These are phyloP conservation scores for Encarsia formosa DNA, from an alignment of 2,888 invertebrate genomes.

Conservation along the genomic window DNA sequence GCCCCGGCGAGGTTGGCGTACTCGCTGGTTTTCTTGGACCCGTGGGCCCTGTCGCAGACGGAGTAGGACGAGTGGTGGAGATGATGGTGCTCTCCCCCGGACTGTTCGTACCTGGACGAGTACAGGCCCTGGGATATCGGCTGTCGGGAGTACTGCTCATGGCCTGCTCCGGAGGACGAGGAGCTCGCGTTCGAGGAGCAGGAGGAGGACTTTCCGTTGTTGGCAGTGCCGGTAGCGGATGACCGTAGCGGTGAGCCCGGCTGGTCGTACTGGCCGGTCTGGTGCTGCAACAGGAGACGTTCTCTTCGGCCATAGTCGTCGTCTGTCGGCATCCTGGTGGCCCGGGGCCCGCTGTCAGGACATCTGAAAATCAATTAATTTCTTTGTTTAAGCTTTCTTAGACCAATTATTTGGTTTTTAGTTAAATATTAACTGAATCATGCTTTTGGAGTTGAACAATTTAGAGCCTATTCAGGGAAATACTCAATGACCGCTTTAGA, in stretches of 20 bases:
- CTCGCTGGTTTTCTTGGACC: slow-evolving; percentile 28
- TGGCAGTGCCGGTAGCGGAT: slow-evolving; percentile 32
- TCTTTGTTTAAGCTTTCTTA: too few species aligned
- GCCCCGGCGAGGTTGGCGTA: slow-evolving; percentile 36
- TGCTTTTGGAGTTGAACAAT: too few species aligned
- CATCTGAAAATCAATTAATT: slow-evolving; percentile 62
- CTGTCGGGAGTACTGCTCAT: slow-evolving; percentile 14
- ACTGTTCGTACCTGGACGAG: slow-evolving; percentile 12
- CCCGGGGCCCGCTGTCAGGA: slow-evolving; percentile 65
- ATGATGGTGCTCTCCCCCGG: slow-evolving; percentile 11
- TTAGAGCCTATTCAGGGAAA: too few species aligned
- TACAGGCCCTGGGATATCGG: slow-evolving; percentile 31
- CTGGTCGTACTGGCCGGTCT: slow-evolving; percentile 45
- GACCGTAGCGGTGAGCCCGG: slow-evolving; percentile 33
- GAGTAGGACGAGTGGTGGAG: not conserved
- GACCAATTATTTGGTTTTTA: too few species aligned
- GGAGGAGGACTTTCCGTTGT: slow-evolving; percentile 25
- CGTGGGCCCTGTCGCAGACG: slow-evolving; percentile 33
- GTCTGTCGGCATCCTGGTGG: slow-evolving; percentile 61
- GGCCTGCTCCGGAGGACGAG: slow-evolving; percentile 30
- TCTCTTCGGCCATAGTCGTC: slow-evolving; percentile 52
- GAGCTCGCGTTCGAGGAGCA: slow-evolving; percentile 51
- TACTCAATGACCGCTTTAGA: too few species aligned
- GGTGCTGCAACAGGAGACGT: slow-evolving; percentile 51
- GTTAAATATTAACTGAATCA: too few species aligned